Evolutionary conservation across 1,140 invertebrate genomes (phyloP), one percentile per base, ranked within the genome.

Genomic region (Pseudomyrmex gracilis): DNA sequence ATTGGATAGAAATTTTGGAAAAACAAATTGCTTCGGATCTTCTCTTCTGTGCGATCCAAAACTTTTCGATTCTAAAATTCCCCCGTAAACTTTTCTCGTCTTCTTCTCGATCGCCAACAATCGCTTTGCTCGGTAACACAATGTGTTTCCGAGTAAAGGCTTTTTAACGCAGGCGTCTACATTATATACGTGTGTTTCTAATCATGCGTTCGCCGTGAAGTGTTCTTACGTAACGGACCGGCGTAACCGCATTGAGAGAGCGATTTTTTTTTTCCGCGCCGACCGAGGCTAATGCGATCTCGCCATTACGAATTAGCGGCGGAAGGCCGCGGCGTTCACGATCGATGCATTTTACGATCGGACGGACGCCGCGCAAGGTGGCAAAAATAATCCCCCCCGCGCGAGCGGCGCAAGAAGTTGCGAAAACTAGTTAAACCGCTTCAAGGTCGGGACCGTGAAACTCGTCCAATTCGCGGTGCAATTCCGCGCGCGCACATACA

Each of bases 371-470:
- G 77, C 85, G 57, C 73, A 17, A 53, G 77, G 77, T 74, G 73
- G 73, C 87, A 88, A 88, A 88, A 88, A 88, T 87, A 85, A 88
- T 88, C 76, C 71, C 76, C 86, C 76, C 57, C 67, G 87, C 74
- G 83, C 78, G 60, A 63, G 73, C 71, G 73, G 67, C 51, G 85
- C 86, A 88, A 88, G 87, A 88, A 88, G 82, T 88, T 88, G 86
- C 86, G 87, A 88, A 88, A 88, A 88, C 87, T 88, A 88, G 87
- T 88, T 88, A 87, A 88, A 82, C 86, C 86, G 87, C 86, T 82
- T 61, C 90, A 91, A 91, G 89, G 89, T 91, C 87, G 84, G 78
- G 90, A 86, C 89, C 90, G 86, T 90, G 89, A 90, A 91, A 90
- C 90, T 88, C 76, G 86, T 87, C 58, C 87, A 85, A 88, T 88